Conservation (phyloP, 1,140 invertebrate genomes). For the Mactra quadrangularis region DNA sequence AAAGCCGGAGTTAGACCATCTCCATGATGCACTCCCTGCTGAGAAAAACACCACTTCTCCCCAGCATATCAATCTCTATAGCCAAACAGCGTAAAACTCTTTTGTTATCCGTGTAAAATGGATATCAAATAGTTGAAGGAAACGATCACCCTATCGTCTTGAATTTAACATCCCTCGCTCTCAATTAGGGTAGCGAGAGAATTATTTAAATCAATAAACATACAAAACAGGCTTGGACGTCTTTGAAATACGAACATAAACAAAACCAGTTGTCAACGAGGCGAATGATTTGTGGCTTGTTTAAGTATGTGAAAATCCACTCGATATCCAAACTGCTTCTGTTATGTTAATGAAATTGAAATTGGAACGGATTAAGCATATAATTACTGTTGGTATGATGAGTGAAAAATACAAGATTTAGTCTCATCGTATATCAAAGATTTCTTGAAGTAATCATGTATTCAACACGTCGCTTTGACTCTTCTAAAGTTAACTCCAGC, state of each 20-base stretch:
- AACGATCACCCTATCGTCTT: slow-evolving; percentile 59
- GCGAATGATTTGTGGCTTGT: slow-evolving; percentile 56
- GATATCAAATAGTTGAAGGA: slow-evolving; percentile 62
- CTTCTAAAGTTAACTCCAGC: too few species aligned
- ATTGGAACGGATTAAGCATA: slow-evolving; percentile 57
- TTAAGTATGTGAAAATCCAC: slow-evolving; percentile 62
- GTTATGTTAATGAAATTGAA: slow-evolving; percentile 59
- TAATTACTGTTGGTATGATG: slow-evolving; percentile 57
- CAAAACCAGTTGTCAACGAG: slow-evolving; percentile 56
- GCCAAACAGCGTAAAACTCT: slow-evolving; percentile 30
- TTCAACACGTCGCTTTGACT: too few species aligned
- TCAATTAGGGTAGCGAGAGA: slow-evolving; percentile 51
- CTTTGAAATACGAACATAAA: slow-evolving; percentile 64
- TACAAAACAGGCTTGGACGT: slow-evolving; percentile 59
- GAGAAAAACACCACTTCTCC: slow-evolving; percentile 52
- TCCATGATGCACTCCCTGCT: slow-evolving; percentile 52
- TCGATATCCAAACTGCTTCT: slow-evolving; percentile 56
- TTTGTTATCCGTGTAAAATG: slow-evolving; percentile 59
- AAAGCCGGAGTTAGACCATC: slow-evolving; percentile 57
- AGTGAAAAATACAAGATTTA: slow-evolving; percentile 57
- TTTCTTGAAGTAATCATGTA: not conserved
- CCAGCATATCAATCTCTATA: slow-evolving; percentile 36
- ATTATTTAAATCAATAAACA: slow-evolving; percentile 65
- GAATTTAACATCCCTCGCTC: slow-evolving; percentile 58
- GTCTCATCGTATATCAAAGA: slow-evolving; percentile 58